Conservation (phyloP, 1,140 invertebrate genomes). For the Melitaea cinxia region DNA sequence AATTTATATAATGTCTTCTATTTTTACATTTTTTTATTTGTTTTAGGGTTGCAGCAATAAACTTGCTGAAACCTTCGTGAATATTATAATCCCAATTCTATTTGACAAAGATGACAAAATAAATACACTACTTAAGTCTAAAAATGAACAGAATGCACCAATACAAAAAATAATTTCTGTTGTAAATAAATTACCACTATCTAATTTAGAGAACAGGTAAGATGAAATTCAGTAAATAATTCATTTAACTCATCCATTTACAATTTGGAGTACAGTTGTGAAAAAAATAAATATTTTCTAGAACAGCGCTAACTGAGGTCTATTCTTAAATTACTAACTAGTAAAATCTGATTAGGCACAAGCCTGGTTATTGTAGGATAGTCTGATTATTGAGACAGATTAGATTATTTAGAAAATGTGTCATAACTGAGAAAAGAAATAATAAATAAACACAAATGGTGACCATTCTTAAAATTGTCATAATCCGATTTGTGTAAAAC, state of each 20-base stretch:
- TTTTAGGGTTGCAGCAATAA: conserved; percentile 31
- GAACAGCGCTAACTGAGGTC: too few species aligned
- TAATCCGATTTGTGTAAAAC: too few species aligned
- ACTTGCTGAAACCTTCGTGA: conserved; percentile 40
- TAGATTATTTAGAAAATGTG: too few species aligned
- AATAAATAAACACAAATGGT: too few species aligned
- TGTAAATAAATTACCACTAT: conserved; percentile 40
- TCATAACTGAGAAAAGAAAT: too few species aligned
- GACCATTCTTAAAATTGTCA: too few species aligned
- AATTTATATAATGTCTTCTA: too few species aligned
- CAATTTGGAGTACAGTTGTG: too few species aligned
- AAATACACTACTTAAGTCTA: conserved; percentile 40
- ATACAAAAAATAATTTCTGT: conserved; percentile 44
- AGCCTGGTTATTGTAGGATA: too few species aligned
- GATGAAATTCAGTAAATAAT: not conserved
- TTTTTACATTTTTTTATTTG: not conserved
- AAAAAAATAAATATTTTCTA: too few species aligned
- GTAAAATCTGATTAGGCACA: too few species aligned
- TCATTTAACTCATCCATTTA: not conserved
- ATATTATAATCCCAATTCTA: conserved; percentile 45
- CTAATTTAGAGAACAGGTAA: conserved; percentile 29
- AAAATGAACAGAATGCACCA: conserved; percentile 35
- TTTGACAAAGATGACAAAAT: conserved; percentile 49
- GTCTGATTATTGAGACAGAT: too few species aligned
- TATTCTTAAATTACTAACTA: not conserved